Base-by-base conservation (phyloP, 1,140 invertebrate species). In the Heliconius hewitsoni region DNA sequence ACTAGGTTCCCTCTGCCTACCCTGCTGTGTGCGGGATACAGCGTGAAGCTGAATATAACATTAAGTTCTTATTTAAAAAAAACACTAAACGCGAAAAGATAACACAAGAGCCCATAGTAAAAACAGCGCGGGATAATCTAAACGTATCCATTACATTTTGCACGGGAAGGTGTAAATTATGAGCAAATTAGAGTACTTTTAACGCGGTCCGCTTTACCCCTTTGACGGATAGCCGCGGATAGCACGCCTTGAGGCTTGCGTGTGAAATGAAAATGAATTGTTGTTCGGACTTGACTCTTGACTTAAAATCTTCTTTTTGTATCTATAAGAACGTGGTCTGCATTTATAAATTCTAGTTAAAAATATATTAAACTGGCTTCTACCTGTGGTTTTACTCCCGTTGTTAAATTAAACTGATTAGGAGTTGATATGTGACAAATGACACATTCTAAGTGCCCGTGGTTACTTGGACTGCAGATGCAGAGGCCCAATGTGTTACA, bases 141-240 rank as follows among this genome's bases (percentile, higher is more conserved):
- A 66, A 66, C 27, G 27, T 66, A 30, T 66, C 27, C 60, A 66
- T 66, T 66, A 66, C 23, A 72, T 72, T 72, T 72, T n/a, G 71
- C 71, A 42, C 2, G 37, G 18, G 60, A 42, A 72, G 30, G 71
- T 72, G 71, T 42, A 39, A 42, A 27, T 50, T 73, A 73, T 73
- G 11, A 52, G n/a, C 18, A 42, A 73, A 50, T 73, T 73, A 73
- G 72, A 18, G 8, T 73, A 73, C 30, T 73, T 23, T 39, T 42
- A 30, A 37, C 23, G 30, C 72, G 23, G 5, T 71, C 75, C 23
- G 60, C 42, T 55, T 77, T 71, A 70, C 34, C 30, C 66, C 39
- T 72, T 72, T 77, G 76, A 77, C 42, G 50, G 76, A 77, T 77
- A 23, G 76, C 76, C 76, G 30, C 70, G 42, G n/a, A 42, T 42